A percentile compares a stretch with the other conserved stretches of the same genome.
Conservation (phyloP, 2,888 invertebrate species). For the Trachelus iudaicus region DNA sequence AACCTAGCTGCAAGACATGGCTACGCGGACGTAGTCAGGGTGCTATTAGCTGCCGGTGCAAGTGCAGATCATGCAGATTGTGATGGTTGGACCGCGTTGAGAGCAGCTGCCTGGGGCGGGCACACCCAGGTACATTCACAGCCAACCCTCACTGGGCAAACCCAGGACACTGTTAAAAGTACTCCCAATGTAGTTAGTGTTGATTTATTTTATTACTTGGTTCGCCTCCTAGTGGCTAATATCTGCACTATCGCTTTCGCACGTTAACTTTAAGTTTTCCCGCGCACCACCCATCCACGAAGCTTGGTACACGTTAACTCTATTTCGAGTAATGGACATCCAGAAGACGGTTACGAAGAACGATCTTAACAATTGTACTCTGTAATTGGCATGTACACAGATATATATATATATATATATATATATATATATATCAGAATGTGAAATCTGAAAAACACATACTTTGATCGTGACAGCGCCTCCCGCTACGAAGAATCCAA, state of each 20-base stretch:
- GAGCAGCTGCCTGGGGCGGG: slow-evolving; percentile 96
- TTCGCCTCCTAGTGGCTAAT: slow-evolving; percentile 34
- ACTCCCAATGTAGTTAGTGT: slow-evolving; percentile 41
- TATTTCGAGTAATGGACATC: not conserved
- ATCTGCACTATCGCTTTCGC: not conserved
- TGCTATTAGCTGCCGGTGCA: slow-evolving; percentile 74
- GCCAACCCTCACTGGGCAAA: slow-evolving; percentile 39
- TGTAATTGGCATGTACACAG: too few species aligned
- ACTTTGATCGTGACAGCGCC: not conserved
- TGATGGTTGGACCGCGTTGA: slow-evolving; percentile 90
- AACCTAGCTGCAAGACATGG: slow-evolving; percentile 87
- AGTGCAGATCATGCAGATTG: slow-evolving; percentile 82
- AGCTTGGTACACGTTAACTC: not conserved
- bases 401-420: not conserved
- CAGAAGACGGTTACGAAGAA: not conserved
- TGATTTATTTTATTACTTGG: slow-evolving; percentile 36
- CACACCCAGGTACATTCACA: slow-evolving; percentile 78
- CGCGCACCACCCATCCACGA: not conserved
- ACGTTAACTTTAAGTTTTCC: not conserved
- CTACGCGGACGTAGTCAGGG: slow-evolving; percentile 77
- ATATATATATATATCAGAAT: not conserved
- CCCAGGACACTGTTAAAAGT: slow-evolving; percentile 41
- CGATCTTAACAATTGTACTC: too few species aligned
- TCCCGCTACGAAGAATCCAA: not conserved
- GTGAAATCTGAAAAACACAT: not conserved